Base-by-base conservation (phyloP, 2,797 vertebrate species). In the Chiroxiphia lanceolata region DNA sequence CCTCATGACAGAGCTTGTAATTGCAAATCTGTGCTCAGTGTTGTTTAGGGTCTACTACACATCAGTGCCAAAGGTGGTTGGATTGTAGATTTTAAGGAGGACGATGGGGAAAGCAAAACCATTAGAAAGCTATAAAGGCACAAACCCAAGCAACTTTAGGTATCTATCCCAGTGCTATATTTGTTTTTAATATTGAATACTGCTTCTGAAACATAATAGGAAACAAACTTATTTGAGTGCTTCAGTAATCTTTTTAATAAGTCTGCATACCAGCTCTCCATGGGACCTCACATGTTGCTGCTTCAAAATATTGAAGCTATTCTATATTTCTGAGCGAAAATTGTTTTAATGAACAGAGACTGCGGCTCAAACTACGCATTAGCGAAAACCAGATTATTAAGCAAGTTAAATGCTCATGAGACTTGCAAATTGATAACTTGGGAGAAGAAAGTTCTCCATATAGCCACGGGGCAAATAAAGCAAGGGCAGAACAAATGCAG, bases 341-440 rank as follows among this genome's bases (percentile, higher is more conserved):
- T 78, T 72, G 26, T 7, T 84, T 48, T 83, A 91, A 94, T 86
- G 85, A 91, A 42, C 22, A 45, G 45, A 87, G 50, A 34, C 80
- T 83, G 72, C 1, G 5, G 61, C 31, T 93, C 45, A 65, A 63
- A 83, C 89, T 4, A 21, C 6, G 42, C 51, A 72, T 82, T 87
- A 95, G 27, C 34, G 59, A 93, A 94, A 75, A 3, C 5, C 70
- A 83, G 65, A 84, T 67, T 94, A 91, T 94, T 90, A 93, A 92
- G 33, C 0, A 2, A 78, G 77, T 61, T 88, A 74, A 94, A 59
- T 1, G 5, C 83, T 95, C 81, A 74, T 95, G 89, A 94, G 93
- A 91, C 89, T 95, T 95, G 91, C 94, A 96, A 94, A 96, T 93
- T 67, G 94, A 88, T 70, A 88, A 53, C 69, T 93, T 84, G 36